Evolutionary conservation across 2,113 vertebrate genomes (phyloP).

Genomic region (Cyprinus carpio): DNA sequence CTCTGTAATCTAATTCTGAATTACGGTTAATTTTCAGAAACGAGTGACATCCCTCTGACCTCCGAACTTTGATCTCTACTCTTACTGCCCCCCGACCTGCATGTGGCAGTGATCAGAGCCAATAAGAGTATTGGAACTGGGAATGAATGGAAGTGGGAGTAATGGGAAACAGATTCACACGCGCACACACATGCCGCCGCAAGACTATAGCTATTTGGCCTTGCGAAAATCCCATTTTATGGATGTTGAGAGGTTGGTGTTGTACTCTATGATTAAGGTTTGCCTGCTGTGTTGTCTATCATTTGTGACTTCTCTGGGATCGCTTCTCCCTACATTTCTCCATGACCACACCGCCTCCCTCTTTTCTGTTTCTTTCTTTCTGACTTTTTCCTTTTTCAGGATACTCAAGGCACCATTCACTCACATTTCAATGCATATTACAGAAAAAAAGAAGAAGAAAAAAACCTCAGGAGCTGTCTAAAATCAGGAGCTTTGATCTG

Average conservation of each 20-base stretch:
- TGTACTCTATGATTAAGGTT: constrained; percentile 24
- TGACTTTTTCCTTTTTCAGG: background rate
- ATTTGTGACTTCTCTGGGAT: constrained; percentile 11
- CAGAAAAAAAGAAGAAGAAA: background rate
- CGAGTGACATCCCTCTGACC: constrained; percentile 49
- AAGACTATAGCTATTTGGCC: background rate
- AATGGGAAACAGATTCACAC: constrained; percentile 50
- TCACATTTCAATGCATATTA: background rate
- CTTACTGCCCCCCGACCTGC: constrained; percentile 26
- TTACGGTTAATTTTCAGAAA: constrained; percentile 44
- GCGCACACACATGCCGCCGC: background rate
- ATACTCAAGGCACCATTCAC: background rate
- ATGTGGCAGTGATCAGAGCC: constrained; percentile 57
- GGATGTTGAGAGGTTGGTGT: background rate
- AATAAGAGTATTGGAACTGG: constrained; percentile 43
- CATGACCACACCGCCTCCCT: background rate
- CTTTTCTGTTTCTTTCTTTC: background rate
- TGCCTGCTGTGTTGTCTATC: constrained; percentile 11
- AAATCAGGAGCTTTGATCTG: background rate
- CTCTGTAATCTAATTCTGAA: constrained; percentile 42
- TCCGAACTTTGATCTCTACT: constrained; percentile 26
- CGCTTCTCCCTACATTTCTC: background rate
- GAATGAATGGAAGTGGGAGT: constrained; percentile 20
- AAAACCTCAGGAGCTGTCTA: background rate
- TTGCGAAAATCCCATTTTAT: constrained; percentile 1